Evolutionary conservation across 2,797 vertebrate species (phyloP).

Genomic region (Sebastes steindachneri): DNA sequence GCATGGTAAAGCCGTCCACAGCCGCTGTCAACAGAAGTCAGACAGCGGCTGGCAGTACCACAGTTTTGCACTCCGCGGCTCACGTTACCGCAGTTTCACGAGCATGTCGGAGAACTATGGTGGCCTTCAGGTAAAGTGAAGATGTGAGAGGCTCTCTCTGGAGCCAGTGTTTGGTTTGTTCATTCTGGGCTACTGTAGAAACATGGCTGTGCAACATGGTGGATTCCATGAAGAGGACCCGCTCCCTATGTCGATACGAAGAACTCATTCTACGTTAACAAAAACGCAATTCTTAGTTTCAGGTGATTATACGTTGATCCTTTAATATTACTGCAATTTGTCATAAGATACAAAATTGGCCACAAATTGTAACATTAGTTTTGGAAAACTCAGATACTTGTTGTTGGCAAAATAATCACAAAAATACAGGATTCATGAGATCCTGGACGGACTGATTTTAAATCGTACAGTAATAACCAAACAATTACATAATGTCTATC

Average conservation of each 20-base stretch:
- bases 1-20: too few relatives aligned
- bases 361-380: neutral
- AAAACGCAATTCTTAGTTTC: neutral
- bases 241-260: neutral
- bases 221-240: too few relatives aligned
- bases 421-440: neutral
- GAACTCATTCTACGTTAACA: rapidly evolving
- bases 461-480: neutral
- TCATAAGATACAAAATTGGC: neutral
- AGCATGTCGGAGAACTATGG: neutral
- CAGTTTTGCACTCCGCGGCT: too few relatives aligned
- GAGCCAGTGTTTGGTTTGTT: neutral
- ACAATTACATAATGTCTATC: neutral
- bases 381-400: neutral
- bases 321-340: neutral
- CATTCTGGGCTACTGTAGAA: neutral
- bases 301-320: neutral
- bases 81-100: neutral
- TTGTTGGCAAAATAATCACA: neutral
- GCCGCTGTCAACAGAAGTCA: too few relatives aligned
- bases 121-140: neutral
- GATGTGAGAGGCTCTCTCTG: neutral
- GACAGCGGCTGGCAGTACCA: too few relatives aligned
- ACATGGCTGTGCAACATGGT: neutral
- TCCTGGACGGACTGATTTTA: neutral